Base-by-base conservation (phyloP, 2,888 invertebrate species). In the Muscina levida region DNA sequence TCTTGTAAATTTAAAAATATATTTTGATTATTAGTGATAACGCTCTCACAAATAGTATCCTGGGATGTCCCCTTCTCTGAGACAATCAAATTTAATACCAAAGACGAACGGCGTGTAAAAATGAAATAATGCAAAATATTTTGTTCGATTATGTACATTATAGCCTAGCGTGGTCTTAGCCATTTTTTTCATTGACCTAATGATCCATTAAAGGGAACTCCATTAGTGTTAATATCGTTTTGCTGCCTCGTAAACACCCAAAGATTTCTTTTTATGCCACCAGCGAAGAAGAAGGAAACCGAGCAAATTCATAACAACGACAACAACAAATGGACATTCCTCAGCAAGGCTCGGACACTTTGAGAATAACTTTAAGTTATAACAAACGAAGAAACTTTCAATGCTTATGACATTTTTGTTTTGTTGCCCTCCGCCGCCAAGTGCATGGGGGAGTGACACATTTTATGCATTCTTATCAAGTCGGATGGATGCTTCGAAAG, bases 161-260 rank as follows among this genome's bases (percentile, higher is more conserved):
- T 31, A 31, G 8, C 8, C 31, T 81, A 72, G 78, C 74, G 72
- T 82, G 75, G 71, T 37, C 70, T 72, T 24, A 62, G 76, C 71
- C 73, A 80, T 76, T 82, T 82, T 76, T 66, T 66, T 73, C 85
- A 86, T 82, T 87, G 88, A 88, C 88, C 89, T 86, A 87, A 88
- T 87, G 88, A 86, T 85, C 87, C 87, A 87, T 86, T 88, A 85
- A 56, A 82, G 86, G 84, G 84, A 86, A 86, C 77, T 83, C 76
- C 82, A 83, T 88, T 86, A 84, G 84, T 85, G 88, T 88, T 87
- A 87, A 87, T 87, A 84, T 84, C 83, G 72, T 62, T 62, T 68
- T 62, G 74, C 77, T 81, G 72, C 67, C 67, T 53, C 42, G 42
- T 22, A 42, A 42, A 10, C 42, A 39, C 3, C 42, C 62, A 42